Percentiles rank a stretch among this genome's conserved stretches.
Evolutionary conservation across 2,797 vertebrate genomes (phyloP).

Genomic region (Micropoecilia bifurca): DNA sequence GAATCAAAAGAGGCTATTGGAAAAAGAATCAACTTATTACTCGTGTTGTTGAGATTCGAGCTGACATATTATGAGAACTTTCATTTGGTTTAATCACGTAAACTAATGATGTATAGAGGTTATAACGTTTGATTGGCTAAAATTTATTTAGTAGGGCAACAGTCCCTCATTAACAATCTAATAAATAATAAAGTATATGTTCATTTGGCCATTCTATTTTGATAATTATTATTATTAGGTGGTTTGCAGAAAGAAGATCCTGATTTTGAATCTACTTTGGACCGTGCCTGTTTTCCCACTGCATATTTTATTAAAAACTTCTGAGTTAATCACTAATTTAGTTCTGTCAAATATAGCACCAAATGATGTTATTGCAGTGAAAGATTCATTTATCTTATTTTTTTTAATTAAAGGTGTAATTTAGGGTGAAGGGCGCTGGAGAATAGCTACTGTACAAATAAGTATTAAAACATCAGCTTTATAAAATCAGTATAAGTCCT

Average conservation of each 20-base stretch:
- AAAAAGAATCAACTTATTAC: not conserved
- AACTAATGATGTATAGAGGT: not conserved
- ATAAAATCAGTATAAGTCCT: not conserved
- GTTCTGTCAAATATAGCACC: not conserved
- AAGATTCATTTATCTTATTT: not conserved
- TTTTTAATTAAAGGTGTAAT: not conserved
- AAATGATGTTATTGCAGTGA: not conserved
- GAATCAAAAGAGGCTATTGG: not conserved
- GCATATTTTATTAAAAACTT: not conserved
- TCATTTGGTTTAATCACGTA: not conserved
- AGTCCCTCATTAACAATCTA: not conserved
- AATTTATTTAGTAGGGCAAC: not conserved
- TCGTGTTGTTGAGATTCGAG: not conserved
- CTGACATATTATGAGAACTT: not conserved
- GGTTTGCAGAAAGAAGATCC: not conserved
- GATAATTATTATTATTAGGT: not conserved
- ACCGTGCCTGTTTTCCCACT: too few relatives aligned
- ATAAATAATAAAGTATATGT: not conserved
- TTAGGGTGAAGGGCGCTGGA: not conserved
- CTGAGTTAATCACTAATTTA: not conserved
- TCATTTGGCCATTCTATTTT: not conserved
- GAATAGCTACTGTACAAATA: not conserved
- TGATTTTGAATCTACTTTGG: not conserved
- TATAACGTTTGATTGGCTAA: not conserved
- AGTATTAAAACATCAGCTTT: not conserved